phyloP scores from a whole-genome alignment of 2,888 invertebrate genomes.

The Drosophila limbata region DNA sequence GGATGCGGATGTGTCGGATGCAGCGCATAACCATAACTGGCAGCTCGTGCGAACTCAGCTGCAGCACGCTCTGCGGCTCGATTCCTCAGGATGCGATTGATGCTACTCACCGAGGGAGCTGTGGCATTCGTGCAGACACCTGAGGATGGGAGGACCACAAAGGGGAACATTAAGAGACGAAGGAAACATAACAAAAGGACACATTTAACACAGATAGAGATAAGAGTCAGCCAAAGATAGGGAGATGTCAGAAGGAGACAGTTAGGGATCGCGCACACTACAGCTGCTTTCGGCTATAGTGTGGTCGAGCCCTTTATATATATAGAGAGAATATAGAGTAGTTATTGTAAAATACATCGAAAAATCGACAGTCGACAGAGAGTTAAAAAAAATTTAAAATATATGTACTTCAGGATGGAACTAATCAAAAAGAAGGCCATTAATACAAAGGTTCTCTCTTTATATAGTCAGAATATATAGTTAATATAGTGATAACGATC shows the following conservation, averaged over 20 bases:
- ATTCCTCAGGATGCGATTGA: conserved; percentile 97
- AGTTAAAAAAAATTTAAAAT: no score
- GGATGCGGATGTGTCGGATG: conserved; percentile 87
- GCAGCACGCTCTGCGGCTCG: conserved; percentile 98
- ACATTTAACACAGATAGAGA: neutral
- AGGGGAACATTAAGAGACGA: neutral
- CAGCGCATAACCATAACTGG: conserved; percentile 93
- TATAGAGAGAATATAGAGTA: no score
- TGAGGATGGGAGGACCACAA: conserved; percentile 83
- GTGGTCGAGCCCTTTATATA: no score
- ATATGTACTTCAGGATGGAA: no score
- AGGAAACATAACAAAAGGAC: neutral
- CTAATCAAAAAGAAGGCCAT: no score
- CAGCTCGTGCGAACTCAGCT: conserved; percentile 96
- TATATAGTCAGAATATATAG: neutral
- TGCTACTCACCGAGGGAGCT: conserved; percentile 98
- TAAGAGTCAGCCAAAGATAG: no score
- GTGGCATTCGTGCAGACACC: conserved; percentile 98
- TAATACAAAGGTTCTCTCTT: no score
- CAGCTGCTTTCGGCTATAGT: no score
- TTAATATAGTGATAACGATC: neutral
- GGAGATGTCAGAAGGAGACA: no score
- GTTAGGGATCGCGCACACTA: no score
- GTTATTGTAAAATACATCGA: no score
- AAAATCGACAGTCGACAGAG: no score